A percentile compares a stretch with the other conserved stretches of the same genome.
These are phyloP conservation scores for Tryphoninae sp. DNA, from an alignment of 2,888 invertebrate species.

Conservation along the genomic window DNA sequence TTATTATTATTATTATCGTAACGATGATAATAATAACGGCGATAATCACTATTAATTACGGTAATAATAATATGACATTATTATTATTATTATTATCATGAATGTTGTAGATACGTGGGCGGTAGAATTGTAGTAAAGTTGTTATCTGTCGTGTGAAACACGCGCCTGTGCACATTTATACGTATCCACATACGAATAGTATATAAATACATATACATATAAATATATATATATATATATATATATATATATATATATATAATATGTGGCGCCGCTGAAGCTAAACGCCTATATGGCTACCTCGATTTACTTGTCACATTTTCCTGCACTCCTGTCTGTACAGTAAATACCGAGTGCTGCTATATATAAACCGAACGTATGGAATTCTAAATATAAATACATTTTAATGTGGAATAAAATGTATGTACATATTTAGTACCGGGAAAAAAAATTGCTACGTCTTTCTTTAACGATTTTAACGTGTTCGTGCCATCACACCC, in stretches of 20 bases:
- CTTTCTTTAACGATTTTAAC: not conserved
- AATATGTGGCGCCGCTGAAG: constrained; percentile 15
- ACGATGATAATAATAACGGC: no score
- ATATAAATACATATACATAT: constrained; percentile 5
- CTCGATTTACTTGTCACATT: constrained; percentile 47
- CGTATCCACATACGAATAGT: not conserved
- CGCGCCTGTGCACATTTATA: not conserved
- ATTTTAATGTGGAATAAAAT: constrained; percentile 21
- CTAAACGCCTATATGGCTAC: constrained; percentile 5
- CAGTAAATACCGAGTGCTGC: constrained; percentile 39
- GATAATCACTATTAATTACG: no score
- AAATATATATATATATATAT: not conserved
- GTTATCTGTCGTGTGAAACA: not conserved
- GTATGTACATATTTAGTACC: constrained; percentile 1
- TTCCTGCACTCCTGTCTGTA: constrained; percentile 59
- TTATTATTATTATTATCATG: no score
- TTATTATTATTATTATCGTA: no score
- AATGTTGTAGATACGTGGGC: no score
- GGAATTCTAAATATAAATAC: constrained; percentile 22
- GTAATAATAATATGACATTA: no score
- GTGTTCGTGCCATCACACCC: not conserved
- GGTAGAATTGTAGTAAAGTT: no score
- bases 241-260: not conserved
- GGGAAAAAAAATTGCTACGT: not conserved
- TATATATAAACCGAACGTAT: constrained; percentile 38